Evolutionary conservation across 64 coral and sea anemone genomes (phyloP), one percentile per base, ranked within the genome.

Genomic region (Pachyseris speciosa): DNA sequence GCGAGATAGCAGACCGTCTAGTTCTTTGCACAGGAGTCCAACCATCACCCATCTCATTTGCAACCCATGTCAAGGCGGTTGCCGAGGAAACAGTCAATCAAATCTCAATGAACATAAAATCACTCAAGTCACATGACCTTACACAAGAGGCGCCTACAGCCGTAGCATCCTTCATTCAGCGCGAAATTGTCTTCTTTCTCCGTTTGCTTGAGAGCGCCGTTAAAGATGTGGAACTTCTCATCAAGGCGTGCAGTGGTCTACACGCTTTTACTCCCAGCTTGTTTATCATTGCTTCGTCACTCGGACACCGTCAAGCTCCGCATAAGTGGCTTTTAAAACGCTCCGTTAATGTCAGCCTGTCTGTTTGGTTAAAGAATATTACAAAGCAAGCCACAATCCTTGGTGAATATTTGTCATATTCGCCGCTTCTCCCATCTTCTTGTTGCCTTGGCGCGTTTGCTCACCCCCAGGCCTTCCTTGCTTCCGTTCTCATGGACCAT

Each of bases 401-500:
- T 1, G 9, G 51, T 24, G 32, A 13, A 26, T 81, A 81, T 37
- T 41, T 37, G 7, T 22, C 24, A 0, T 26, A 20, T 60, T 81
- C 33, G 20, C 53, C 52, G 39, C 20, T 63, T 4, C 17, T 60
- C 17, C 64, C 88, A 34, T 37, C 2, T 70, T 76, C 77, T 6
- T 69, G 67, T 69, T 47, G 59, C 2, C 88, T 90, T 29, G 72
- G 75, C 17, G 73, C 75, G 37, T 69, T 90, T 67, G 61, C 61
- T 20, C 88, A 90, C 36, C 75, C 75, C 10, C 88, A 81, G 5
- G 74, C 88, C 3, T 81, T 90, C 26, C 33, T 90, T 15, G 75
- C 88, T 24, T 90, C 63, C n/a, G 57, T 90, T 51, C 29, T 90
- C 7, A 80, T 75, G 45, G 88, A 80, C 38, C 77, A 78, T 28